These are phyloP conservation scores for Caradrina kadenii DNA, from an alignment of 2,888 invertebrate species.

Conservation along the genomic window DNA sequence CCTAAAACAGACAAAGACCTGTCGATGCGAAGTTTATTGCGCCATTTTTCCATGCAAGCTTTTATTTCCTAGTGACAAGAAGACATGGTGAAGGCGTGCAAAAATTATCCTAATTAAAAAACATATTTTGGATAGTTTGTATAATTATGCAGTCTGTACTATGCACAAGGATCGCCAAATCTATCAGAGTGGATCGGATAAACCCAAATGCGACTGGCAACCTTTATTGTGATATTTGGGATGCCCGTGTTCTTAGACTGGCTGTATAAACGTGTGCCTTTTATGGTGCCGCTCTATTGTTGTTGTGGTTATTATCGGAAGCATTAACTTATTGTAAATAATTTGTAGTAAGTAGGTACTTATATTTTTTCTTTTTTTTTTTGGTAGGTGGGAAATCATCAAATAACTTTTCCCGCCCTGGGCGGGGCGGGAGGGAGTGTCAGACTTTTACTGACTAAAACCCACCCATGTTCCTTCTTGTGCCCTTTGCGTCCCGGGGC, in stretches of 20 bases:
- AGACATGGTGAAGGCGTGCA: background rate
- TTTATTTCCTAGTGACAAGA: background rate
- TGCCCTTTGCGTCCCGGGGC: too few species aligned
- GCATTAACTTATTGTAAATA: background rate
- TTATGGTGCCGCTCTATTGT: slow-evolving; percentile 13
- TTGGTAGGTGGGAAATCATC: too few species aligned
- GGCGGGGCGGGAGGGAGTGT: too few species aligned
- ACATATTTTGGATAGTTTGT: too few species aligned
- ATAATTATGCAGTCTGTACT: background rate
- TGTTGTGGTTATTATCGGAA: background rate
- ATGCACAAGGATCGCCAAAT: background rate
- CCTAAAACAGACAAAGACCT: background rate
- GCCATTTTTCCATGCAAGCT: background rate
- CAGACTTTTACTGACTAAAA: too few species aligned
- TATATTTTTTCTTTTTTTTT: too few species aligned
- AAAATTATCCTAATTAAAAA: too few species aligned
- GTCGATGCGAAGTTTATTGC: too few species aligned
- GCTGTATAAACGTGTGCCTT: background rate
- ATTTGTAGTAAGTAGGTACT: background rate
- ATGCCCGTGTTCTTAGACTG: slow-evolving; percentile 4
- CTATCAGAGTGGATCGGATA: background rate
- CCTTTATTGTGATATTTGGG: slow-evolving; percentile 19
- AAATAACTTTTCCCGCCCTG: too few species aligned
- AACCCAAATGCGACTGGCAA: slow-evolving; percentile 2
- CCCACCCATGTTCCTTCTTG: too few species aligned